Base-by-base conservation (phyloP, 2,113 vertebrate genomes). In the Nesogale talazaci region DNA sequence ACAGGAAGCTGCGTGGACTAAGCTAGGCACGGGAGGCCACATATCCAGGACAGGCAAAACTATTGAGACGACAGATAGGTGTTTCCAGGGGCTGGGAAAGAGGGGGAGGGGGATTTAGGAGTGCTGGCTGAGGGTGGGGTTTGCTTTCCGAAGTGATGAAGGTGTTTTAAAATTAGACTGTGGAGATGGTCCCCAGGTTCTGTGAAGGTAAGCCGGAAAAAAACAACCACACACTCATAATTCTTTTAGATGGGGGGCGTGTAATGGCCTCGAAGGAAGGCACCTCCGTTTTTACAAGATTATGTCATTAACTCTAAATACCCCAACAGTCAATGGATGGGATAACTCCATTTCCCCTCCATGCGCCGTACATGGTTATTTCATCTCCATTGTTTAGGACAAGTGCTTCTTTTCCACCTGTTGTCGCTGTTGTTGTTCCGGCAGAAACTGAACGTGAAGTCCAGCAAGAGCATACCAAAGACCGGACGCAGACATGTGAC, bases 121-220 rank as follows among this genome's bases (percentile, higher is more conserved):
- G 19, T 8, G 23, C 23, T 0, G 10, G n/a, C 20, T 57, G 63
- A 80, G 59, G 56, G 38, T 29, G 56, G 11, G 9, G 6, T 2
- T 52, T 77, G 75, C 6, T 59, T 77, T 81, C 3, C 10, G 2
- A 2, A 17, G 34, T 76, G 17, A 38, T 29, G 15, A 63, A 72
- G 70, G 70, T 40, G 40, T 78, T 87, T 70, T 86, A 67, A 94
- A 87, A 20, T 52, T 86, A 74, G n/a, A 59, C 27, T 46, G 83
- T 82, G 76, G 40, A 57, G 34, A 16, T 9, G 25, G 36, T 42
- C 22, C 22, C 3, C 16, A 56, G 74, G 34, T 0, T 23, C 16
- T 29, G 19, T 34, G 59, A 92, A 29, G 75, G 90, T 15, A 34
- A 61, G 4, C 59, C 8, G 16, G 27, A 25, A 16, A 88, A 88